These are phyloP conservation scores for Dicrostonyx torquatus DNA, from an alignment of 2,797 vertebrate species.

Conservation along the genomic window DNA sequence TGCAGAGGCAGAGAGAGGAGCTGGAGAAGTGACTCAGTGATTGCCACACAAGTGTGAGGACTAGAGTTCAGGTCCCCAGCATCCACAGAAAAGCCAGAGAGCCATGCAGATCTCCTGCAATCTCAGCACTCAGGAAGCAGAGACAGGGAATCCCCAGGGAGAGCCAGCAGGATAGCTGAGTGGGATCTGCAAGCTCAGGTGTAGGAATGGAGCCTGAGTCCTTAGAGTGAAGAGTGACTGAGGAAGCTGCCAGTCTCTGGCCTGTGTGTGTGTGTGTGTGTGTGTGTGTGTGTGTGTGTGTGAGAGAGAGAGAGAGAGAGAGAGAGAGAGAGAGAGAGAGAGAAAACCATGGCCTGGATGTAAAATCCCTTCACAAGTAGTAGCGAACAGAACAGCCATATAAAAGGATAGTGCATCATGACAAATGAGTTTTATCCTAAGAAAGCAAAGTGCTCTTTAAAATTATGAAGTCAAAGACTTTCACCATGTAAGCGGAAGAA, in stretches of 20 bases:
- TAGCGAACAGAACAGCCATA: background rate
- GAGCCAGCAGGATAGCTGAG: background rate
- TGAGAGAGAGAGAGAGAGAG: too few species aligned
- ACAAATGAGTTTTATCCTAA: background rate
- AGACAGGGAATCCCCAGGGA: background rate
- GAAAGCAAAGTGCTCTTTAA: constrained; percentile 41
- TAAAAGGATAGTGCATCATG: background rate
- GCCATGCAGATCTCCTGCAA: background rate
- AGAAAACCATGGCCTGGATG: background rate
- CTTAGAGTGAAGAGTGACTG: background rate
- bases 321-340: too few species aligned
- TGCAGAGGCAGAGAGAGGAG: too few species aligned
- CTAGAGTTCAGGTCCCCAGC: background rate
- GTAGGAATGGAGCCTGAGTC: background rate
- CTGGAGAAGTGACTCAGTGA: background rate
- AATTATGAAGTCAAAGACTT: constrained; percentile 4
- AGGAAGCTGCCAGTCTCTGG: background rate
- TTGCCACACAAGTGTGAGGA: background rate
- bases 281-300: background rate
- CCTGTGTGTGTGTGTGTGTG: background rate
- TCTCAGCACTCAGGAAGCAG: background rate
- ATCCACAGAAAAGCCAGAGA: background rate
- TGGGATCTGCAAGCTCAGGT: background rate
- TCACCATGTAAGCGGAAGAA: background rate
- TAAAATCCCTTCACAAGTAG: constrained; percentile 39